A percentile compares a stretch with the other conserved stretches of the same genome.
phyloP scores from a whole-genome alignment of 2,113 vertebrate species.

The Salvelinus namaycush region DNA sequence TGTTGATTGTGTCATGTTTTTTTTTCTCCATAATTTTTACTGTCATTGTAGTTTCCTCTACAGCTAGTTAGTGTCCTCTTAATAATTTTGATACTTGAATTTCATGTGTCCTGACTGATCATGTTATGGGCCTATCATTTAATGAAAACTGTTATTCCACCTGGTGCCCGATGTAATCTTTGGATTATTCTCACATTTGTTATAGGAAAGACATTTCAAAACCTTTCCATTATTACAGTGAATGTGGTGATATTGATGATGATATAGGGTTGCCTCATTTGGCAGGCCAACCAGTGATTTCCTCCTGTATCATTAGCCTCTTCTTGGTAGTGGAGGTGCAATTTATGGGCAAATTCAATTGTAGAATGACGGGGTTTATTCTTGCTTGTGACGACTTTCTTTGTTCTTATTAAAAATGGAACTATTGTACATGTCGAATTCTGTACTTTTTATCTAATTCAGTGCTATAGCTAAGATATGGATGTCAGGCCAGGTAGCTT shows the following conservation, averaged over 20 bases:
- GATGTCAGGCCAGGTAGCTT: constrained; percentile 44
- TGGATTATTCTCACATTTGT: constrained; percentile 47
- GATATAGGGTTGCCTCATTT: constrained; percentile 31
- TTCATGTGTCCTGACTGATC: constrained; percentile 53
- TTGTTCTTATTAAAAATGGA: no score
- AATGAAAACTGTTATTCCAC: constrained; percentile 46
- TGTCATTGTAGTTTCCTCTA: constrained; percentile 51
- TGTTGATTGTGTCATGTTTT: constrained; percentile 59
- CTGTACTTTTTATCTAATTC: constrained; percentile 32
- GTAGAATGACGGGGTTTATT: no score
- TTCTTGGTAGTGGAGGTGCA: constrained; percentile 60
- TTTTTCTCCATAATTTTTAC: constrained; percentile 60
- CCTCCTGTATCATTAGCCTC: constrained; percentile 49
- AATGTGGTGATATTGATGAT: constrained; percentile 37
- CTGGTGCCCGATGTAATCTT: constrained; percentile 10
- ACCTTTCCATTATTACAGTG: no score
- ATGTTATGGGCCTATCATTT: constrained; percentile 42
- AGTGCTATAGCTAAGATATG: constrained; percentile 22
- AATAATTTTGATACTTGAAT: constrained; percentile 79
- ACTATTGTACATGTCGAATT: constrained; percentile 35
- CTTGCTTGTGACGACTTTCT: no score
- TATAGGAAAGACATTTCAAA: constrained; percentile 61
- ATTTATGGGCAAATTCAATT: constrained; percentile 61
- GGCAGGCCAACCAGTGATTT: constrained; percentile 39
- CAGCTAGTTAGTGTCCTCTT: constrained; percentile 59